Evolutionary conservation across 2,113 vertebrate genomes (phyloP).

Genomic region (Osmerus eperlanus): DNA sequence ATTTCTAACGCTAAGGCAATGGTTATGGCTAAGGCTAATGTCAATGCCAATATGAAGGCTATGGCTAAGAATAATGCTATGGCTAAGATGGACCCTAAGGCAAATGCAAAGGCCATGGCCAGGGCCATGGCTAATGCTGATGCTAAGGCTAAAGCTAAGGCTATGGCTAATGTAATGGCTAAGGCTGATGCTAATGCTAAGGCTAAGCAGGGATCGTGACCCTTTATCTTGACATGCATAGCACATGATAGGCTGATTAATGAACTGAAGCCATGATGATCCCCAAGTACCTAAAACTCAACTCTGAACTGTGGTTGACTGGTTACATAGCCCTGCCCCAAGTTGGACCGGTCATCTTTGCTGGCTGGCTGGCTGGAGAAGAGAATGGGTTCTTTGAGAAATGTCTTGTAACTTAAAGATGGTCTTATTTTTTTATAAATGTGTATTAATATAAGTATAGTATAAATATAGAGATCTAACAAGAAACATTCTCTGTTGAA

Average conservation of each 20-base stretch:
- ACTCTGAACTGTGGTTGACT: conserved; percentile 12
- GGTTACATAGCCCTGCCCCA: conserved; percentile 18
- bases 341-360: conserved; percentile 55
- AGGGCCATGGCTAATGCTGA: background rate
- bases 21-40: background rate
- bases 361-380: conserved; percentile 49
- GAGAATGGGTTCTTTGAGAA: conserved; percentile 54
- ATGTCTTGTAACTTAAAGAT: conserved; percentile 79
- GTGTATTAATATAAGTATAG: conserved; percentile 72
- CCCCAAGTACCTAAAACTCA: background rate
- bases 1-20: conserved; percentile 10
- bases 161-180: background rate
- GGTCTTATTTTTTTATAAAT: conserved; percentile 76
- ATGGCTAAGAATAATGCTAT: background rate
- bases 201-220: background rate
- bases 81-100: background rate
- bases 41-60: background rate
- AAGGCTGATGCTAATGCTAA: background rate
- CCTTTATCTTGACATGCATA: background rate
- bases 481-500: conserved; percentile 41
- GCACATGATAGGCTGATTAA: background rate
- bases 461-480: conserved; percentile 54
- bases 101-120: background rate
- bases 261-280: no score
- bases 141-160: background rate